A percentile compares a stretch with the other conserved stretches of the same genome.
These are phyloP conservation scores for Isichthys henryi DNA, from an alignment of 2,113 vertebrate species.

Conservation along the genomic window DNA sequence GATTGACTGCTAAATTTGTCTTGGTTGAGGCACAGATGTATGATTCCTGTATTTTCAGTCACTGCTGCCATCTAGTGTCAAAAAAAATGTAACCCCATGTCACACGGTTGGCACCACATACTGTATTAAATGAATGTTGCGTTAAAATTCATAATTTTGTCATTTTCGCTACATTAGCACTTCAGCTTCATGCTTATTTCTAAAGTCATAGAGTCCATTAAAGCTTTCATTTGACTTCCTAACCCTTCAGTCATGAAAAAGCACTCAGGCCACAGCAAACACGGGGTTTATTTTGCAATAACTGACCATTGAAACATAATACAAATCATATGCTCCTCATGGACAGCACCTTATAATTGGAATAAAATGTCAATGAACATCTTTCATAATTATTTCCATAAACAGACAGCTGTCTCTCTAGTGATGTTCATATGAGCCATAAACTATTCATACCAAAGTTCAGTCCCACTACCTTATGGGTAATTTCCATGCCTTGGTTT, in stretches of 20 bases:
- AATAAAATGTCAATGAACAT: not conserved
- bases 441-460: not conserved
- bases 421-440: not conserved
- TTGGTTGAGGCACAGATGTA: not conserved
- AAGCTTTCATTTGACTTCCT: not conserved
- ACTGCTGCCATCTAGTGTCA: conserved; percentile 3
- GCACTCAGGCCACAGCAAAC: not conserved
- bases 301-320: not conserved
- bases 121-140: not conserved
- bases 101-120: not conserved
- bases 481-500: not conserved
- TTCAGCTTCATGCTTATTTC: not conserved
- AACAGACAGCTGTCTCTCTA: not conserved
- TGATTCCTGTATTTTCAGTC: not conserved
- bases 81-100: not conserved
- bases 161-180: not conserved
- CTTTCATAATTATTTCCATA: not conserved
- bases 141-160: not conserved
- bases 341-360: not conserved
- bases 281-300: not conserved
- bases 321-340: not conserved
- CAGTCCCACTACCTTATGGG: not conserved
- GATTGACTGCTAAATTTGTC: not conserved
- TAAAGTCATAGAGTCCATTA: not conserved
- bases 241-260: not conserved